Percentiles rank a stretch among this genome's conserved stretches.
phyloP scores from a whole-genome alignment of 2,888 invertebrate species.

The Lasioglossum vierecki region DNA sequence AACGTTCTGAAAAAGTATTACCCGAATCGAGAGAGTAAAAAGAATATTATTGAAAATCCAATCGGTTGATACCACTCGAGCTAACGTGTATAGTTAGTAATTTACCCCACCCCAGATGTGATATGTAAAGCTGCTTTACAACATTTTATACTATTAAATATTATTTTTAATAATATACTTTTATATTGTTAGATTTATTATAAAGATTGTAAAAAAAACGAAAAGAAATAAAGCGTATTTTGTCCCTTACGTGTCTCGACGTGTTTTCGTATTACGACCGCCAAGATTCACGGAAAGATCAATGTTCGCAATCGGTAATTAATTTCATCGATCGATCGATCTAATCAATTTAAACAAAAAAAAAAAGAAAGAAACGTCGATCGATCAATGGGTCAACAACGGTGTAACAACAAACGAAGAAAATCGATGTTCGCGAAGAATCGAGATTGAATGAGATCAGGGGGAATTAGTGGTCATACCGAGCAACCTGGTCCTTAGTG shows the following conservation, averaged over 20 bases:
- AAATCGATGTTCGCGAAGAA: too few relatives aligned
- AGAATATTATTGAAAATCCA: constrained; percentile 40
- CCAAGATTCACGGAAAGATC: neutral
- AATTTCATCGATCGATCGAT: neutral
- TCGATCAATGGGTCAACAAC: neutral
- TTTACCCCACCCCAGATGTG: constrained; percentile 81
- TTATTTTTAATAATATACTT: constrained; percentile 77
- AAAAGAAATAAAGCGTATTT: constrained; percentile 70
- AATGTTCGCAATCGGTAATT: neutral
- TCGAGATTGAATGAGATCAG: neutral
- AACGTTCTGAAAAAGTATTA: neutral
- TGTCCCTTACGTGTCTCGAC: constrained; percentile 37
- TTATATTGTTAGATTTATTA: constrained; percentile 78
- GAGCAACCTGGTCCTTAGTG: neutral
- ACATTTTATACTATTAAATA: constrained; percentile 80
- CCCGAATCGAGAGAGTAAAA: neutral
- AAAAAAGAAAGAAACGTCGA: neutral
- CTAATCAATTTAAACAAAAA: too few relatives aligned
- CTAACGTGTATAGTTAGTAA: constrained; percentile 66
- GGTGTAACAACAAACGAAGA: neutral
- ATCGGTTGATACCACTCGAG: constrained; percentile 52
- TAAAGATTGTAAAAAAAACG: constrained; percentile 76
- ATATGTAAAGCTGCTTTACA: constrained; percentile 84
- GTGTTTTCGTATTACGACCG: neutral
- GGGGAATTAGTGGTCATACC: constrained; percentile 23